These are phyloP conservation scores for Hyphantria cunea DNA, from an alignment of 1,140 invertebrate genomes.

Conservation along the genomic window DNA sequence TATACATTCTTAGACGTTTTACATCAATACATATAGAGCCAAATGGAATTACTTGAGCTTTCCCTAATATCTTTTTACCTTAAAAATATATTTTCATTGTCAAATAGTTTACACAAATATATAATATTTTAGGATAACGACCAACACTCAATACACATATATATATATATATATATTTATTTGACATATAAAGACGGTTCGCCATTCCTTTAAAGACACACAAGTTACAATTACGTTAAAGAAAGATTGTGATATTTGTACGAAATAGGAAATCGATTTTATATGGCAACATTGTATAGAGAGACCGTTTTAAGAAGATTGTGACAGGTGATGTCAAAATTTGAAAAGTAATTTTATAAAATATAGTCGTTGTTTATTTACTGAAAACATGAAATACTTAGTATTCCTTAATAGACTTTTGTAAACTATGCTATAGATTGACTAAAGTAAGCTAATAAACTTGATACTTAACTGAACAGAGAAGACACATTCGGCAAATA, in stretches of 20 bases:
- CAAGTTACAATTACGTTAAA: neutral
- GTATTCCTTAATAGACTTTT: neutral
- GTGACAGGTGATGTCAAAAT: too few species aligned
- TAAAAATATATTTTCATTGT: constrained; percentile 61
- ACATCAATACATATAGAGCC: constrained; percentile 3
- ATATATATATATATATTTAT: too few species aligned
- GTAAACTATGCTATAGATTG: neutral
- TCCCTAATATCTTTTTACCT: too few species aligned
- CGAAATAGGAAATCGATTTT: too few species aligned
- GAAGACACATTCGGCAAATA: constrained; percentile 23
- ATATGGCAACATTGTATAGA: too few species aligned
- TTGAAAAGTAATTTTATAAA: neutral
- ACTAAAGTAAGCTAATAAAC: constrained; percentile 9
- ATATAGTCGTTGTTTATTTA: neutral
- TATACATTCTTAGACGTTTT: constrained; percentile 2
- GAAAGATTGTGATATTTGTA: neutral
- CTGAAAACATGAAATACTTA: neutral
- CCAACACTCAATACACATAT: constrained; percentile 27
- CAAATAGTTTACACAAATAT: constrained; percentile 39
- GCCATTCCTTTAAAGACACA: constrained; percentile 2
- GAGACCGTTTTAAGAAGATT: too few species aligned
- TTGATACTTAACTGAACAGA: constrained; percentile 9
- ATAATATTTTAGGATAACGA: constrained; percentile 20
- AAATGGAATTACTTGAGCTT: constrained; percentile 13
- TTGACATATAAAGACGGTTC: constrained; percentile 31